Base-by-base conservation (phyloP, 2,888 invertebrate genomes). In the Phengaris alcon region DNA sequence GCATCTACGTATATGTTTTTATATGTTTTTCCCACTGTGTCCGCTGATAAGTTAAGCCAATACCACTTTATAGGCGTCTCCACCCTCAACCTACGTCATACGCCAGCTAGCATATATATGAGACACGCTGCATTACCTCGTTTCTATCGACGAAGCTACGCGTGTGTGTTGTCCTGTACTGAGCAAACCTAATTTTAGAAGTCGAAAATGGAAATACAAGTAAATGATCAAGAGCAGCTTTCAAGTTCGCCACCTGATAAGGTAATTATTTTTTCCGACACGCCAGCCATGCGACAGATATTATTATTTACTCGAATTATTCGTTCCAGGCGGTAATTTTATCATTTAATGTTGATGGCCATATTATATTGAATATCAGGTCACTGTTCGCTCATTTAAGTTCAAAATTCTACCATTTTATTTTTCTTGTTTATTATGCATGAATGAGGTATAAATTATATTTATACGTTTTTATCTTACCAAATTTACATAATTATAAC, bases 191-290 rank as follows among this genome's bases (percentile, higher is more conserved):
- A 35, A 3, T 48, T 48, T 22, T 72, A 54, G 35, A 48, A 70
- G 48, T 64, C 64, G 13, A 54, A 72, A 52, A 72, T 72, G 72
- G 72, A 72, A 35, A 72, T 44, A 44, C 72, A 35, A 54, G 3
- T 10, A 72, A 46, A 22, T n/a, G 35, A 69, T 2, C 52, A 22
- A 35, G 51, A 79, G 70, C 77, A 78, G 77, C 79, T 86, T 4
- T 86, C 85, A 9, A 82, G 83, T 10, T 87, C 86, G 8, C 87
- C 87, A 0, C 86, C 85, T 4, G 87, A 86, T 64, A 84, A 83
- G 86, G 86, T 86, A 80, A 82, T 51, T 44, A 12, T 52, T 74
- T 70, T 72, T 70, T 70, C 15, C 7, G 10, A 51, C 13, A 4
- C 48, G 22, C 51, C 48, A 52, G 72, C 35, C 51, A 70, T 80